Conservation (phyloP, 2,113 vertebrate species). For the Seriola dumerili region DNA sequence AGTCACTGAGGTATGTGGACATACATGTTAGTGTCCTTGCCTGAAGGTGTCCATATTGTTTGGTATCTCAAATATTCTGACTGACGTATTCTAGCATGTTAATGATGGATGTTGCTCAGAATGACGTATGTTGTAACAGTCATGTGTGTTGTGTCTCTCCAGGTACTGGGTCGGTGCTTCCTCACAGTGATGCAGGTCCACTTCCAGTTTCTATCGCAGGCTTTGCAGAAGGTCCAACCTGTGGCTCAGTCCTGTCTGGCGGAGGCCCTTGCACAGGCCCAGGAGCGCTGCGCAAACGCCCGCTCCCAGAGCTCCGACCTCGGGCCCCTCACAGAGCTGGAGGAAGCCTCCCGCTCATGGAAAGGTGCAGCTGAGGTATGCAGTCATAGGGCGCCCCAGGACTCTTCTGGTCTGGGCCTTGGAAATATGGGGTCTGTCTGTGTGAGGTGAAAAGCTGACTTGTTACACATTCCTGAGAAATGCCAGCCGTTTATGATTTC, state of each 20-base stretch:
- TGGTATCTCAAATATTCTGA: conserved; percentile 9
- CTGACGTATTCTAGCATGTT: background rate
- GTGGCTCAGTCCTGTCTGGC: conserved; percentile 96
- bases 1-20: conserved; percentile 9
- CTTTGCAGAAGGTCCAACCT: conserved; percentile 96
- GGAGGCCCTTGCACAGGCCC: conserved; percentile 90
- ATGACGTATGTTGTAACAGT: conserved; percentile 2
- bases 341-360: conserved; percentile 95
- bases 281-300: conserved; percentile 88
- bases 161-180: conserved; percentile 98
- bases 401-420: conserved; percentile 40
- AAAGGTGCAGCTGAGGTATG: conserved; percentile 94
- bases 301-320: conserved; percentile 81
- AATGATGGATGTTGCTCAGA: background rate
- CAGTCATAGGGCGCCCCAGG: conserved; percentile 18
- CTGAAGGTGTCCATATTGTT: background rate
- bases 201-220: conserved; percentile 98
- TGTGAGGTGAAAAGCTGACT: conserved; percentile 51
- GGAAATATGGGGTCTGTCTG: conserved; percentile 46
- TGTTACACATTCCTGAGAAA: conserved; percentile 67
- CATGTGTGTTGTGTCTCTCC: conserved; percentile 40
- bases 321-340: conserved; percentile 89
- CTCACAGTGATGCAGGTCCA: conserved; percentile 99
- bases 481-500: conserved; percentile 49
- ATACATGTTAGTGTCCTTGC: conserved; percentile 17